Evolutionary conservation across 1,140 invertebrate genomes (phyloP), one percentile per base, ranked within the genome.

Genomic region (Idris sp.): DNA sequence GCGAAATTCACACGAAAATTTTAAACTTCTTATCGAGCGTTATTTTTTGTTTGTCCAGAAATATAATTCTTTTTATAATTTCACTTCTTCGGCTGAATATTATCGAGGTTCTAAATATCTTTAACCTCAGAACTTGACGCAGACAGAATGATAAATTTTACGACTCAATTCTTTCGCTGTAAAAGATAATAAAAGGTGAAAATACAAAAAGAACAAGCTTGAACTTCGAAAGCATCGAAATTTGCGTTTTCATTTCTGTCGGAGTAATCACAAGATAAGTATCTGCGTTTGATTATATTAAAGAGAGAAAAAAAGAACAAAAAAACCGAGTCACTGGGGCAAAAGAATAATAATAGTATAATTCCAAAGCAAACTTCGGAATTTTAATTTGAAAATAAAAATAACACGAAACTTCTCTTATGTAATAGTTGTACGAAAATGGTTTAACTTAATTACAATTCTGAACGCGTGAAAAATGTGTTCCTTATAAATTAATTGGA

Each of bases 41-140:
- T 48, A 49, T 40, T 46, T 36, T 36, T 14, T 61, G 46, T 58
- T 73, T 65, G 69, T 74, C 53, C 54, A 14, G 54, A 53, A 74
- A 65, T 58, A 67, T 65, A 40, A 40, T 67, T 67, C 22, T 54
- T 62, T 74, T 74, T 74, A 62, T 74, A 54, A 61, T 62, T 68
- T 56, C 56, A 62, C 58, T 68, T 74, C 62, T 67, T 61, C 49
- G 62, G 33, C 48, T n/a, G 28, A 40, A 49, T 62, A 62, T 74
- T 74, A 74, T 74, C 72, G 62, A 68, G 62, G 62, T 74, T 31
- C 72, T 62, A 56, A 68, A 68, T 62, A 68, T 67, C 56, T 62
- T 62, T 49, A 68, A n/a, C n/a, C 56, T 67, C 49, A 40, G 49
- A 74, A 68, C n/a, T n/a, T 68, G 56, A 74, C 62, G 56, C 48